A percentile compares a stretch with the other conserved stretches of the same genome.
Evolutionary conservation across 1,140 invertebrate genomes (phyloP).

Genomic region (Pogonomyrmex californicus): DNA sequence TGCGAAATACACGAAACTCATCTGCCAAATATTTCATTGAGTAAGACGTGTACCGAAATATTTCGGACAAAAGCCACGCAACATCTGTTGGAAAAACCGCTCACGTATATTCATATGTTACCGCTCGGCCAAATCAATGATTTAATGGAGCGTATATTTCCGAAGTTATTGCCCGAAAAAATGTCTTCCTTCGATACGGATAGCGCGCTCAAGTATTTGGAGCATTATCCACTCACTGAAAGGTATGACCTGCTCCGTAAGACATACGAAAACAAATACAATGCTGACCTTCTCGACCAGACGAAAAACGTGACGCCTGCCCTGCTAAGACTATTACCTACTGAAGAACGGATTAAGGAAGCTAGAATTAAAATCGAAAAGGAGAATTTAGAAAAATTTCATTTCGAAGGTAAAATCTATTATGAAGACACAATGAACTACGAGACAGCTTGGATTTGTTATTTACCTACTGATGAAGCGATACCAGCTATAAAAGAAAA

Average conservation of each 20-base stretch:
- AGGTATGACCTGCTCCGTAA: conserved; percentile 64
- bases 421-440: not conserved
- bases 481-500: conserved; percentile 74
- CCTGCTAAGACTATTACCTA: conserved; percentile 72
- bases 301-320: conserved; percentile 50
- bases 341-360: conserved; percentile 74
- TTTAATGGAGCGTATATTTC: conserved; percentile 74
- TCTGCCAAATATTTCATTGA: conserved; percentile 50
- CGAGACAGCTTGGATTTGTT: conserved; percentile 76
- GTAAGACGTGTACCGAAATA: conserved; percentile 67
- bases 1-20: conserved; percentile 55
- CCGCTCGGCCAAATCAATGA: conserved; percentile 70
- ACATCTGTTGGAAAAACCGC: conserved; percentile 67
- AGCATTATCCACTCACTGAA: conserved; percentile 72
- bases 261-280: conserved; percentile 75
- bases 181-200: conserved; percentile 59
- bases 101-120: conserved; percentile 69
- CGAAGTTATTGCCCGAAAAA: conserved; percentile 68
- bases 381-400: not conserved
- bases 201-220: conserved; percentile 64
- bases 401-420: not conserved
- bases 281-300: conserved; percentile 65
- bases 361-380: conserved; percentile 74
- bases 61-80: conserved; percentile 76
- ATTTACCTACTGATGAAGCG: conserved; percentile 73